These are phyloP conservation scores for human (Homo sapiens) DNA, from an alignment of 2,113 vertebrate genomes.

Conservation along the genomic window DNA sequence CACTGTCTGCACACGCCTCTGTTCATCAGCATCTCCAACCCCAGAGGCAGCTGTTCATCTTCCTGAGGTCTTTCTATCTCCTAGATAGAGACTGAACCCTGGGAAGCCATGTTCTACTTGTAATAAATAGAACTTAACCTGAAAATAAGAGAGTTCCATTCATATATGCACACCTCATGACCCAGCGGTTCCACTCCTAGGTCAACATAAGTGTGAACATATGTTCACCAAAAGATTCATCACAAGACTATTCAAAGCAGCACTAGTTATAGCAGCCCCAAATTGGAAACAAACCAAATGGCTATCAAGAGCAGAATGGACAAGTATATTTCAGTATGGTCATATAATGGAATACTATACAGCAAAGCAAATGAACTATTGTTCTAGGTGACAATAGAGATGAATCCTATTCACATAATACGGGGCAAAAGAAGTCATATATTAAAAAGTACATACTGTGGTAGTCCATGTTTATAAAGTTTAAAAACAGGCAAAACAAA, in stretches of 20 bases:
- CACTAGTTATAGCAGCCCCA: background rate
- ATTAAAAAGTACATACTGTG: background rate
- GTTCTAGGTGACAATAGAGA: background rate
- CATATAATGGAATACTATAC: background rate
- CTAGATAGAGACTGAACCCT: background rate
- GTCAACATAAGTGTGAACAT: background rate
- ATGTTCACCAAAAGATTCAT: background rate
- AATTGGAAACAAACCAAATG: background rate
- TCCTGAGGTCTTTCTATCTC: background rate
- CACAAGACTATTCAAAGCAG: background rate
- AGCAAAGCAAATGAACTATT: background rate
- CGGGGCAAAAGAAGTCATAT: background rate
- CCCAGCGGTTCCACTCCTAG: background rate
- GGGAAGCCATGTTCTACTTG: background rate
- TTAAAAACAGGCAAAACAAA: background rate
- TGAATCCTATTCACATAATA: background rate
- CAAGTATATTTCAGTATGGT: background rate
- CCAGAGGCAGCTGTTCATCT: background rate
- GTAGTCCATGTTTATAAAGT: background rate
- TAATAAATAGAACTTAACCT: background rate
- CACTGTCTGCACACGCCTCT: background rate
- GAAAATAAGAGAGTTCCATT: background rate
- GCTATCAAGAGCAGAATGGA: background rate
- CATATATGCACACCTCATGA: background rate
- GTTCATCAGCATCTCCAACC: background rate